Evolutionary conservation across 2,113 vertebrate genomes (phyloP).

Genomic region (Pseudois nayaur): DNA sequence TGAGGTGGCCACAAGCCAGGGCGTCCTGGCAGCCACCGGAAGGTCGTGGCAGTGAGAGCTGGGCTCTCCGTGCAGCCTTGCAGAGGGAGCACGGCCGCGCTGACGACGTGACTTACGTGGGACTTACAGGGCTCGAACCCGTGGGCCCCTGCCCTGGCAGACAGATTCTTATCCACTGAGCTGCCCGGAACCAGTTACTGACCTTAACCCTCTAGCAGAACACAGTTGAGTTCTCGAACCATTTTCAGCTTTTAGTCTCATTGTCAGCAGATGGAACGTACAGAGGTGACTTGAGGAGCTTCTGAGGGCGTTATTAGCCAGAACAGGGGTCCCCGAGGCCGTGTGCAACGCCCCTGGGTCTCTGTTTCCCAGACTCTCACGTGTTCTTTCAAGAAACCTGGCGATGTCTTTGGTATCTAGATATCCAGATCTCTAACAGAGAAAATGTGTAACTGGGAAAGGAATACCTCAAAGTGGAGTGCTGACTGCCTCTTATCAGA

Average conservation of each 20-base stretch:
- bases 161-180: neutral
- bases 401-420: neutral
- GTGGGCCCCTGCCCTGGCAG: neutral
- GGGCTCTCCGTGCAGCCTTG: neutral
- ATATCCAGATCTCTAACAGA: neutral
- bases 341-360: neutral
- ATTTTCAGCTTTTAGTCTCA: neutral
- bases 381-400: neutral
- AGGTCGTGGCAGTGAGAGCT: neutral
- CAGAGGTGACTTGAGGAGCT: neutral
- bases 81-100: neutral
- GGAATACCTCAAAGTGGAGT: neutral
- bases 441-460: neutral
- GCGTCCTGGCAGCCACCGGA: neutral
- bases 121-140: neutral
- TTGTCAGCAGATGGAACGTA: neutral
- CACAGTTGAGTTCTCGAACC: neutral
- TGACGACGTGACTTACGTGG: neutral
- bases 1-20: neutral
- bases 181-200: rapidly evolving
- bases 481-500: neutral
- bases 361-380: neutral
- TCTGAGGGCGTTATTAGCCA: neutral
- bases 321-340: neutral
- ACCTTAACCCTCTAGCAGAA: neutral